These are phyloP conservation scores for Zootoca vivipara DNA, from an alignment of 2,113 vertebrate species.

Conservation along the genomic window DNA sequence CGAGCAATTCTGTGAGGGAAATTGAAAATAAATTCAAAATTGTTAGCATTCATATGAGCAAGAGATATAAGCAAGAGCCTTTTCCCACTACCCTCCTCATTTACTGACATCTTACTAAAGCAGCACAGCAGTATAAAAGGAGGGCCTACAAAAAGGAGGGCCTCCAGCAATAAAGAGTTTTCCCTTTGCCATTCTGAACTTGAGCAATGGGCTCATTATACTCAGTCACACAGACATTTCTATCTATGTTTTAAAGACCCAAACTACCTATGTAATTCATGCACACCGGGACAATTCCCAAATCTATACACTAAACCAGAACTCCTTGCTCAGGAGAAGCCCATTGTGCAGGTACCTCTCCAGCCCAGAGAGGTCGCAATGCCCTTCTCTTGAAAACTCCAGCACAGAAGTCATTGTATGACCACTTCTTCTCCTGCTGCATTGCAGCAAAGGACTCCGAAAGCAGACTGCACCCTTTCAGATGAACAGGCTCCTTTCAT, in stretches of 20 bases:
- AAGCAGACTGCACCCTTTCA: too few relatives aligned
- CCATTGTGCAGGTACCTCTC: too few relatives aligned
- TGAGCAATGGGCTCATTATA: background rate
- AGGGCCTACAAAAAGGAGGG: background rate
- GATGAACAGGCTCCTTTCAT: too few relatives aligned
- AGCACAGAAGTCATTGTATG: too few relatives aligned
- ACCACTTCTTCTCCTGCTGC: too few relatives aligned
- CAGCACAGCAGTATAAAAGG: background rate
- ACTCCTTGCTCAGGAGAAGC: too few relatives aligned
- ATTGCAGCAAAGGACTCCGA: too few relatives aligned
- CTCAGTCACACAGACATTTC: background rate
- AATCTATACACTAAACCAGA: too few relatives aligned
- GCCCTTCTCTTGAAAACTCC: too few relatives aligned
- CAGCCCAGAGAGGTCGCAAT: too few relatives aligned
- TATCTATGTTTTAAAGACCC: background rate
- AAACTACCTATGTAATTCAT: background rate
- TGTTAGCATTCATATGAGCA: background rate
- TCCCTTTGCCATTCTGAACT: background rate
- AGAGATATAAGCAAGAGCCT: background rate
- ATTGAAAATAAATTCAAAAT: background rate
- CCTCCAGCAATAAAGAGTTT: background rate
- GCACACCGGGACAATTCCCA: too few relatives aligned
- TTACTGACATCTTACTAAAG: background rate
- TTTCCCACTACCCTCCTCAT: background rate
- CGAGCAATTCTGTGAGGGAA: conserved; percentile 80